Percentiles rank a stretch among this genome's conserved stretches.
phyloP scores from a whole-genome alignment of 2,113 vertebrate genomes.

The Bothrops jararaca region DNA sequence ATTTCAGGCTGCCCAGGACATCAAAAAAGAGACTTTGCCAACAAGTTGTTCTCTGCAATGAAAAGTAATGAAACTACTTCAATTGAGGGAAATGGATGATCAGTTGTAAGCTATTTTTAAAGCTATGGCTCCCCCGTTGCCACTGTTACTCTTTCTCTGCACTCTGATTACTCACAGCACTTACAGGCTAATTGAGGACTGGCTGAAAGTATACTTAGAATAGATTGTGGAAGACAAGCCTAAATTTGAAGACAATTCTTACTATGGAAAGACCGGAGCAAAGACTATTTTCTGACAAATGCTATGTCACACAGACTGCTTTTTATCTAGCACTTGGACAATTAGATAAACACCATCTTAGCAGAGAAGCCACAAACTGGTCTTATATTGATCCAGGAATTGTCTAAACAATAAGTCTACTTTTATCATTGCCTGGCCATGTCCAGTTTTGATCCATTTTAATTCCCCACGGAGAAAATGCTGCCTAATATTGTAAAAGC shows the following conservation, averaged over 20 bases:
- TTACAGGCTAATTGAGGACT: neutral
- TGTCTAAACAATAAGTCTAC: neutral
- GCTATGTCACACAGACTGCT: neutral
- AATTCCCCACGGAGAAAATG: conserved; percentile 30
- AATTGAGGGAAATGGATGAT: neutral
- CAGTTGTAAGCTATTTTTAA: neutral
- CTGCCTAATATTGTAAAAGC: neutral
- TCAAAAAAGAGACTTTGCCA: neutral
- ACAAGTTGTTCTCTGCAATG: neutral
- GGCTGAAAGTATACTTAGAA: neutral
- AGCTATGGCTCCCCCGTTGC: neutral
- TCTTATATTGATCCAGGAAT: neutral
- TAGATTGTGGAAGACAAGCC: neutral
- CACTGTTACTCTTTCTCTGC: neutral
- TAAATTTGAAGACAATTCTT: neutral
- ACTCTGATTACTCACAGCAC: neutral
- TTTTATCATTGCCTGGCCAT: neutral
- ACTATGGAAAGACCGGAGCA: conserved; percentile 1
- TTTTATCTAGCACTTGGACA: neutral
- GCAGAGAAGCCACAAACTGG: neutral
- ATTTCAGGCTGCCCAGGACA: neutral
- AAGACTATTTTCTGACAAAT: neutral
- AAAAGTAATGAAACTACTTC: neutral
- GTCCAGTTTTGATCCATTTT: neutral
- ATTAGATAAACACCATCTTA: conserved; percentile 1